phyloP scores from a whole-genome alignment of 2,888 invertebrate genomes.

The Plebejus melissa region DNA sequence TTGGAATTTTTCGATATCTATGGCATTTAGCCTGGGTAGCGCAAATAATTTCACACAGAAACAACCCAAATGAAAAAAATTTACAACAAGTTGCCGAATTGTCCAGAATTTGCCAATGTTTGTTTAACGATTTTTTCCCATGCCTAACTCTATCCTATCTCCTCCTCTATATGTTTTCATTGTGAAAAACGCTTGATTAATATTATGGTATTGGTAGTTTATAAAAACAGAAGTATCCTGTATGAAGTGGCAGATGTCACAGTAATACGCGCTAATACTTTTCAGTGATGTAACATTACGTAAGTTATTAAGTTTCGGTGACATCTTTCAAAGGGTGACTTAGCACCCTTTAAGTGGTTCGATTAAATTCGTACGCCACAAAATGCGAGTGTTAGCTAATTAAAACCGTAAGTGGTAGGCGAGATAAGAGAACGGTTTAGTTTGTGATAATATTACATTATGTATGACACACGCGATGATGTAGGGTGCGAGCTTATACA shows the following conservation, averaged over 20 bases:
- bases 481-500: conserved; percentile 35
- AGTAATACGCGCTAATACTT: neutral
- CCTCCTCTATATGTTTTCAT: too few species aligned
- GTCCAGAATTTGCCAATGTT: too few species aligned
- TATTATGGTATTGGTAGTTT: neutral
- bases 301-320: conserved; percentile 31
- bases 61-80: too few species aligned
- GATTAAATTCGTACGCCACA: conserved; percentile 75
- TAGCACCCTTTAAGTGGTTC: conserved; percentile 64
- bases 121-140: too few species aligned
- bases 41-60: too few species aligned
- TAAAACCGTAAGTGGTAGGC: conserved; percentile 75
- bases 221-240: neutral
- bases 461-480: conserved; percentile 34
- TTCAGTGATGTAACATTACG: neutral
- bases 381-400: conserved; percentile 67
- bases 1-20: too few species aligned
- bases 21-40: too few species aligned
- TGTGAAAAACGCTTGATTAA: neutral
- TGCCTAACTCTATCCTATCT: too few species aligned
- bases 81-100: too few species aligned
- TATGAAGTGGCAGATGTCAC: neutral
- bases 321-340: conserved; percentile 48
- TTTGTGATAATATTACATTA: conserved; percentile 39
- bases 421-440: conserved; percentile 68